phyloP scores from a whole-genome alignment of 2,797 vertebrate species.

The Crax fasciolata region DNA sequence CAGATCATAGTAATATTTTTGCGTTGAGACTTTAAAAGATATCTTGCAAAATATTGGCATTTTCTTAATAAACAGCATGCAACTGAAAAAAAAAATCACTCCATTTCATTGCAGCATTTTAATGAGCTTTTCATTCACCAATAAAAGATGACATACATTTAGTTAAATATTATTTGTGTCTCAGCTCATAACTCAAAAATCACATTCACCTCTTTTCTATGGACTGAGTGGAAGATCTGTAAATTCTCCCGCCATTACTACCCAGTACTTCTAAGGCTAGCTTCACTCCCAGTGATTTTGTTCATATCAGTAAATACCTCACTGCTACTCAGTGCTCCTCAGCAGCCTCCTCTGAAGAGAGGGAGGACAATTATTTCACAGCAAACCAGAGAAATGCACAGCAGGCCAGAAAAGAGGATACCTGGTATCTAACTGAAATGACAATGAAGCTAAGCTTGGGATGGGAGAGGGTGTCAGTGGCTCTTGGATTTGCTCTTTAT shows the following conservation, averaged over 20 bases:
- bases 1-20: not conserved
- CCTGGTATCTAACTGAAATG: not conserved
- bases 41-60: not conserved
- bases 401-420: not conserved
- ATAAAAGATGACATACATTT: not conserved
- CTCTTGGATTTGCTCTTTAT: not conserved
- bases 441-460: not conserved
- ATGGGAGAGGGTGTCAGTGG: not conserved
- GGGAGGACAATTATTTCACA: not conserved
- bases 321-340: not conserved
- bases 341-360: not conserved
- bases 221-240: not conserved
- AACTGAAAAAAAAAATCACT: not conserved
- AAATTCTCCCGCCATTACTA: not conserved
- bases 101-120: not conserved
- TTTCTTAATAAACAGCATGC: not conserved
- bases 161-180: not conserved
- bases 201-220: not conserved
- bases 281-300: not conserved
- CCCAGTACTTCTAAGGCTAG: not conserved
- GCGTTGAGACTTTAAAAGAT: not conserved
- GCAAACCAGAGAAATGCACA: not conserved
- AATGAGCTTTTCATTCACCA: not conserved
- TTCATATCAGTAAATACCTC: not conserved
- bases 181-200: not conserved